Percentiles rank a stretch among this genome's conserved stretches.
Evolutionary conservation across 1,140 invertebrate genomes (phyloP).

Genomic region (Neodiprion lecontei): DNA sequence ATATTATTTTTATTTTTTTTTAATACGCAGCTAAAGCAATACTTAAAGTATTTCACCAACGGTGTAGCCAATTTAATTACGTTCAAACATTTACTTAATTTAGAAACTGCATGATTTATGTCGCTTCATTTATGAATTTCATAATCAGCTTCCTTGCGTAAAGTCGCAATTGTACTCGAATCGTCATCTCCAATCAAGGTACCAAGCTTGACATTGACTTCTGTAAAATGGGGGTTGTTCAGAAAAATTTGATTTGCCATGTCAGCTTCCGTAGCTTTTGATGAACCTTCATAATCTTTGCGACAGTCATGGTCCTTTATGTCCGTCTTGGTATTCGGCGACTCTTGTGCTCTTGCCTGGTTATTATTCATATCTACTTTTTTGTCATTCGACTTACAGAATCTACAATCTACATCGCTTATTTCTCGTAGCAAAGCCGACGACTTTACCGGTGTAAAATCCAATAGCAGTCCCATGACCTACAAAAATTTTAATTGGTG

Average conservation of each 20-base stretch:
- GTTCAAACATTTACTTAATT: constrained; percentile 18
- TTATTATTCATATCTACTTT: no score
- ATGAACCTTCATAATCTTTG: constrained; percentile 19
- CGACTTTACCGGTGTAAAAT: constrained; percentile 14
- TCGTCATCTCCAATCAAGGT: constrained; percentile 24
- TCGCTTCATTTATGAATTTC: constrained; percentile 21
- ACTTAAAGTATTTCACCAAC: constrained; percentile 19
- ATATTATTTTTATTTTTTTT: constrained; percentile 14
- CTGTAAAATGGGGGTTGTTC: constrained; percentile 14
- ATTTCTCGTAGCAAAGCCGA: constrained; percentile 18
- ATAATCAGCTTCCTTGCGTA: constrained; percentile 17
- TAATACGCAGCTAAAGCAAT: constrained; percentile 22
- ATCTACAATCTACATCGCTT: constrained; percentile 13
- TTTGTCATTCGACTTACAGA: no score
- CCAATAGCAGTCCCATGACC: constrained; percentile 22
- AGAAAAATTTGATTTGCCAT: constrained; percentile 19
- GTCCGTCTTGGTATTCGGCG: no score
- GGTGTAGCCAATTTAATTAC: constrained; percentile 15
- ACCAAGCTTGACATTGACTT: constrained; percentile 12
- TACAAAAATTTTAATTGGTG: constrained; percentile 11
- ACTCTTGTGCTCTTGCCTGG: no score
- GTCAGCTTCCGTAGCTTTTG: constrained; percentile 21
- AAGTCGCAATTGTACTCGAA: constrained; percentile 18
- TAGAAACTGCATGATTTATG: constrained; percentile 15
- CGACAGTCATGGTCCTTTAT: constrained; percentile 22